Evolutionary conservation across 1,140 invertebrate genomes (phyloP), one percentile per base, ranked within the genome.

Genomic region (Teleogryllus occipitalis): DNA sequence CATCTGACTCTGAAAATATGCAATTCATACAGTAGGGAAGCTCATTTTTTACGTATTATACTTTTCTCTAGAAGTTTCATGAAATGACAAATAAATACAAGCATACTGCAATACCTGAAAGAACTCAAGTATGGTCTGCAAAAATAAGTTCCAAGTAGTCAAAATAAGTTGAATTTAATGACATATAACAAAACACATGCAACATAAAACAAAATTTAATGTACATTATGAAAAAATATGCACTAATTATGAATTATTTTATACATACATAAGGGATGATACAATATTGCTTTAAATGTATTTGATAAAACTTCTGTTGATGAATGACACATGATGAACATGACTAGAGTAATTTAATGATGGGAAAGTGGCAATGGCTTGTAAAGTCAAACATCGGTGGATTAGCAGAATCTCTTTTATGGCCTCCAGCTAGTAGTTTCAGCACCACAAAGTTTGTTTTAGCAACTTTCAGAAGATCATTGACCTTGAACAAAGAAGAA

Each of bases 401-500:
- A 46, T 89, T 89, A 82, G 92, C 91, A 0, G 94, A 93, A 80
- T 97, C 94, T 83, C 93, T 93, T 85, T 95, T 96, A 85, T 98
- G 96, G 21, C 96, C 96, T 81, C 94, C 95, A 8, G 94, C 93
- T 74, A 98, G 87, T 49, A 98, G 87, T 88, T 97, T 97, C 86
- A 97, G 90, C 8, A 98, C 97, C 81, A 98, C 92, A 86, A 97
- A 97, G 88, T 98, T 98, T 0, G 95, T 97, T 88, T 98, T 98
- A 2, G 93, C 92, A 77, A 98, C 92, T 89, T 95, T 95, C 8
- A 98, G 86, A 73, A 97, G 88, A 83, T 93, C 92, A 78, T 90
- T 88, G 79, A 96, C 91, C 95, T 98, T 87, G 54, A 90, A 90
- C 83, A 75, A 10, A 39, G 18, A 65, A 39, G 5, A 39, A 5